Evolutionary conservation across 2,797 vertebrate species (phyloP).

Genomic region (Lophius americanus): DNA sequence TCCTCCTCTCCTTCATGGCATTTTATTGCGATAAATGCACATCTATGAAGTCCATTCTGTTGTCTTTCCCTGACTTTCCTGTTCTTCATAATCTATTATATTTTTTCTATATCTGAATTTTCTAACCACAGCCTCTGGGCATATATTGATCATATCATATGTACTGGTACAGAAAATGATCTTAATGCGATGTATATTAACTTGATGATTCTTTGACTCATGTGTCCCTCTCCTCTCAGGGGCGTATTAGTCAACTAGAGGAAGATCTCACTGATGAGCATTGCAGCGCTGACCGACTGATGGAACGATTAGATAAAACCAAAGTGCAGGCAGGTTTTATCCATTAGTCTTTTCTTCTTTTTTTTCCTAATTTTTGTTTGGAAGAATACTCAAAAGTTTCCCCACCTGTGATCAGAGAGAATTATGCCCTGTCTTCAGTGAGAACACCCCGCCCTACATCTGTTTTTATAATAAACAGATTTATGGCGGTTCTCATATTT

Average conservation of each 20-base stretch:
- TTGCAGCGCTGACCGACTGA: conserved; percentile 87
- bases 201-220: conserved; percentile 1
- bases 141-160: conserved; percentile 1
- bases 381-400: conserved; percentile 8
- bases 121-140: not conserved
- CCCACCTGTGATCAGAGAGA: not conserved
- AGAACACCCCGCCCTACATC: conserved; percentile 32
- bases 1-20: not conserved
- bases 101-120: not conserved
- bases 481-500: conserved; percentile 43
- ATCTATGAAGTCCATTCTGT: not conserved
- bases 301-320: conserved; percentile 89
- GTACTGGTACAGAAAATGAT: not conserved
- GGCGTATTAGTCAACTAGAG: conserved; percentile 87
- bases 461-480: conserved; percentile 68
- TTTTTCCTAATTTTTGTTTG: conserved; percentile 20
- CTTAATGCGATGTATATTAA: not conserved
- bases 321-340: conserved; percentile 88
- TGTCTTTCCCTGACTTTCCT: not conserved
- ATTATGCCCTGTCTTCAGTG: conserved; percentile 19
- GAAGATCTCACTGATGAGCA: conserved; percentile 91
- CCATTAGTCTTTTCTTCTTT: conserved; percentile 2
- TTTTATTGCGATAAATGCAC: not conserved
- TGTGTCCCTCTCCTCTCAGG: conserved; percentile 74
- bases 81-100: not conserved